Percentiles rank a stretch among this genome's conserved stretches.
phyloP scores from a whole-genome alignment of 2,113 vertebrate species.

The Gorsachius goisagi region DNA sequence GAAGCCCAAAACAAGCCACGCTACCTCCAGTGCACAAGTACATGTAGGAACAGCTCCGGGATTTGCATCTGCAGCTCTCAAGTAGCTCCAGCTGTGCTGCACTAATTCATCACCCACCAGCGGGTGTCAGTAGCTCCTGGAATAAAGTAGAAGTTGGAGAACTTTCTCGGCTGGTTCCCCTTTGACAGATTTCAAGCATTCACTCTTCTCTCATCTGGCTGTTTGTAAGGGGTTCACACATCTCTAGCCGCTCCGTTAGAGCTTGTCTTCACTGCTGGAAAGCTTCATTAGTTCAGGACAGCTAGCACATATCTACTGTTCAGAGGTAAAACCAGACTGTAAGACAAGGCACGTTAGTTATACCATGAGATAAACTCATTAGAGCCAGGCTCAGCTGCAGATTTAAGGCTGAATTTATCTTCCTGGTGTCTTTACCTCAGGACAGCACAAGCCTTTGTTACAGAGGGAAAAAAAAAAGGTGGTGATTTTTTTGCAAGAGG shows the following conservation, averaged over 20 bases:
- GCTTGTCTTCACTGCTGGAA: conserved; percentile 44
- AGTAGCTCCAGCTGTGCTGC: conserved; percentile 11
- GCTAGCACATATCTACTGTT: background rate
- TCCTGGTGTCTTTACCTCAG: background rate
- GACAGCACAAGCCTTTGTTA: background rate
- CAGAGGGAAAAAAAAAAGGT: background rate
- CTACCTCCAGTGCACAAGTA: background rate
- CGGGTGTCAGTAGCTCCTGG: background rate
- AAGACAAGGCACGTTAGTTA: background rate
- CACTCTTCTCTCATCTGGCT: conserved; percentile 15
- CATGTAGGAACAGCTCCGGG: background rate
- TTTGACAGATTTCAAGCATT: conserved; percentile 24
- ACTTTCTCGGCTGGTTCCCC: background rate
- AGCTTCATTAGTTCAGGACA: conserved; percentile 39
- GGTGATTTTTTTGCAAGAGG: background rate
- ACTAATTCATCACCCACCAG: background rate
- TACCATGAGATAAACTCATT: background rate
- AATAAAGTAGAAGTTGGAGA: conserved; percentile 9
- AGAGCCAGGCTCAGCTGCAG: background rate
- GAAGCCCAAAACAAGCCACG: background rate
- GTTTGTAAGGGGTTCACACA: background rate
- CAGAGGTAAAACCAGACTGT: background rate
- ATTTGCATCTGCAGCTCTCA: background rate
- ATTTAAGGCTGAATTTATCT: background rate
- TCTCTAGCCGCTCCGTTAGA: background rate